phyloP scores from a whole-genome alignment of 2,113 vertebrate species.

The Zosterops japonicus region DNA sequence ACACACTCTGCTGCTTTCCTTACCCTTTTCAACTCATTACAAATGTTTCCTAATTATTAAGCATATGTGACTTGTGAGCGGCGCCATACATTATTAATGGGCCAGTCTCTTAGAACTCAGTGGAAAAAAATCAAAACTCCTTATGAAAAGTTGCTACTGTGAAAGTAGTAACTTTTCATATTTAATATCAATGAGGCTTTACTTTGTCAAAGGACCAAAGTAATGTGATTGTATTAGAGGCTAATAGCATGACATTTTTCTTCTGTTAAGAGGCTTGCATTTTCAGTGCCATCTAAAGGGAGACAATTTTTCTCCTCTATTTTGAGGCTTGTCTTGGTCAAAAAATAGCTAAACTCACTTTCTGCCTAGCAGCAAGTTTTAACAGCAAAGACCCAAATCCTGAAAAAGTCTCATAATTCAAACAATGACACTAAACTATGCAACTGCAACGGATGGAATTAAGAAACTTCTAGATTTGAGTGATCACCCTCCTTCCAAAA shows the following conservation, averaged over 20 bases:
- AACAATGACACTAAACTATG: not conserved
- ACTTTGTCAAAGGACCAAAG: slow-evolving; percentile 44
- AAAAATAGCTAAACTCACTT: slow-evolving; percentile 15
- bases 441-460: not conserved
- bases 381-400: not conserved
- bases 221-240: slow-evolving; percentile 34
- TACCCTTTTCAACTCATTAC: slow-evolving; percentile 49
- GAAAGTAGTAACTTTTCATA: slow-evolving; percentile 43
- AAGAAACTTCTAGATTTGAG: not conserved
- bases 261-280: slow-evolving; percentile 23
- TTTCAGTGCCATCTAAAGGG: not conserved
- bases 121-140: not conserved
- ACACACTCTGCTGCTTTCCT: not conserved
- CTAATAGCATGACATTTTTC: slow-evolving; percentile 33
- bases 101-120: not conserved
- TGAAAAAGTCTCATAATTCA: not conserved
- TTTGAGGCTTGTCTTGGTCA: slow-evolving; percentile 26
- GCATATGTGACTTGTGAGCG: slow-evolving; percentile 21
- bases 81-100: slow-evolving; percentile 48
- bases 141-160: slow-evolving; percentile 30
- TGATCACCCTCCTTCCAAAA: not conserved
- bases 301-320: not conserved
- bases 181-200: slow-evolving; percentile 45
- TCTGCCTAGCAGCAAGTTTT: slow-evolving; percentile 13
- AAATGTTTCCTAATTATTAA: slow-evolving; percentile 62